A percentile compares a stretch with the other conserved stretches of the same genome.
These are phyloP conservation scores for Cephalopholis sonnerati DNA, from an alignment of 2,113 vertebrate species.

Conservation along the genomic window DNA sequence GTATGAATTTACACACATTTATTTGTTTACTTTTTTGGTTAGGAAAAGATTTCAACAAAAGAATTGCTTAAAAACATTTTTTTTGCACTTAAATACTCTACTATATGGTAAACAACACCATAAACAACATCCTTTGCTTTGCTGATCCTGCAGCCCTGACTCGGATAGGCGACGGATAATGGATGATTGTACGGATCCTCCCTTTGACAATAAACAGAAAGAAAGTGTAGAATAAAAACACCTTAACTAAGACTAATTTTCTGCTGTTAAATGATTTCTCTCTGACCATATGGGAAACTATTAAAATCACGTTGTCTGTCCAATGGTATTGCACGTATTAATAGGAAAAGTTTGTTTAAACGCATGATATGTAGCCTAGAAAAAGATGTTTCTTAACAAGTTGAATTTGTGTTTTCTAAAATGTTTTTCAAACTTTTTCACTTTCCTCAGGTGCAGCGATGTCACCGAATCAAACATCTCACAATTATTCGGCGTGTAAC, in stretches of 20 bases:
- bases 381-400: neutral
- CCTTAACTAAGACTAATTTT: neutral
- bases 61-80: neutral
- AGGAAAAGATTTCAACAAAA: neutral
- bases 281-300: neutral
- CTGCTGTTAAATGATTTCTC: neutral
- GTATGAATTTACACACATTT: neutral
- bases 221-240: constrained; percentile 25
- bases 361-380: neutral
- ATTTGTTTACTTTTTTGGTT: neutral
- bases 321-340: neutral
- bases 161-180: neutral
- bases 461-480: constrained; percentile 1
- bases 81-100: neutral
- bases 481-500: neutral
- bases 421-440: neutral
- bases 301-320: neutral
- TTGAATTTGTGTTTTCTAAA: neutral
- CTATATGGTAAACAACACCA: neutral
- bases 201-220: neutral
- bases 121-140: neutral
- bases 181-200: constrained; percentile 6
- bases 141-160: neutral
- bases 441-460: constrained; percentile 46
- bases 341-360: neutral